phyloP scores from a whole-genome alignment of 2,113 vertebrate genomes.

The Scopus umbretta region DNA sequence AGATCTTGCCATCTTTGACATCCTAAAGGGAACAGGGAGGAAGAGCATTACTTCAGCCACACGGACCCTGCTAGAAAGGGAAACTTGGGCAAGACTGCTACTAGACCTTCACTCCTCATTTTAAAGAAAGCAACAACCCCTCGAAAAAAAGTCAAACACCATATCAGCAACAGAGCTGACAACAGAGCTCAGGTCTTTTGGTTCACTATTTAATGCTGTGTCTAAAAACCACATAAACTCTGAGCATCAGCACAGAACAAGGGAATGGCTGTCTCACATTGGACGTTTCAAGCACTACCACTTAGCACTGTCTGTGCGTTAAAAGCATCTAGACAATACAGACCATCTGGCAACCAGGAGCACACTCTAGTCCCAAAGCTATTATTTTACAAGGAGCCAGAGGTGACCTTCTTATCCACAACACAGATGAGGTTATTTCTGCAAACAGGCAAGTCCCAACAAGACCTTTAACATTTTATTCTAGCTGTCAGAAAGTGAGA shows the following conservation, averaged over 20 bases:
- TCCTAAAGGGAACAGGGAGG: conserved; percentile 69
- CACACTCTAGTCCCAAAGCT: background rate
- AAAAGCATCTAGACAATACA: background rate
- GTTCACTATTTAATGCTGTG: background rate
- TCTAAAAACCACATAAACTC: background rate
- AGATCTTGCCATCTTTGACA: conserved; percentile 85
- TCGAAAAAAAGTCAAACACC: background rate
- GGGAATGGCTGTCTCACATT: background rate
- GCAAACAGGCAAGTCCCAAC: background rate
- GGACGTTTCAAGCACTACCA: background rate
- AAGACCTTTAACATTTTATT: background rate
- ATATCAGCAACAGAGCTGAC: background rate
- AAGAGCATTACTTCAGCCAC: background rate
- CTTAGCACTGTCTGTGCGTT: background rate
- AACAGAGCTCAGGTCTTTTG: background rate
- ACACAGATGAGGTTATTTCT: background rate
- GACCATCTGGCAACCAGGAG: background rate
- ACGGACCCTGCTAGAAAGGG: background rate
- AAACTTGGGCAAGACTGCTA: background rate
- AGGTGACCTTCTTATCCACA: background rate
- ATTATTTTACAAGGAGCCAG: background rate
- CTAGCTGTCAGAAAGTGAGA: background rate
- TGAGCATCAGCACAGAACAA: background rate
- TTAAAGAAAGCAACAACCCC: background rate
- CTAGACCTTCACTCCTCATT: background rate